Evolutionary conservation across 2,797 vertebrate genomes (phyloP).

Genomic region (Cetoscarus ocellatus): DNA sequence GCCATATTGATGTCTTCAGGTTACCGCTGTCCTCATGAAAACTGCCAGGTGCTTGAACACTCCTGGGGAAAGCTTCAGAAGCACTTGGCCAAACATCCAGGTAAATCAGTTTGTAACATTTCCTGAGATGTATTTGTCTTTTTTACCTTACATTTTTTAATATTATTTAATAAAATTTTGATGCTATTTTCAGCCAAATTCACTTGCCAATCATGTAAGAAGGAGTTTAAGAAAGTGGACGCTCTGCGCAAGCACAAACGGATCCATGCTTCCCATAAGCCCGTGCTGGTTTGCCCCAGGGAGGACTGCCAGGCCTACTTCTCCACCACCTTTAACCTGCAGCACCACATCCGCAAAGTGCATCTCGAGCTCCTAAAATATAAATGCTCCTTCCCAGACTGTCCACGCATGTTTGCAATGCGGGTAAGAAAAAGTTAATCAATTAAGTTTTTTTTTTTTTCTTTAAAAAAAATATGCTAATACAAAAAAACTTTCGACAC

Average conservation of each 20-base stretch:
- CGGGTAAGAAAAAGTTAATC: conserved; percentile 65
- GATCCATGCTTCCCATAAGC: conserved; percentile 78
- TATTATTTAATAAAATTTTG: neutral
- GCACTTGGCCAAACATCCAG: conserved; percentile 80
- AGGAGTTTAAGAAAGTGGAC: conserved; percentile 71
- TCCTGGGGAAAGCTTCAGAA: conserved; percentile 83
- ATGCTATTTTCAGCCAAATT: conserved; percentile 53
- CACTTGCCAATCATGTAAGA: conserved; percentile 79
- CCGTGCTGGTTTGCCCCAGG: conserved; percentile 81
- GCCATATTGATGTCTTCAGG: conserved; percentile 70
- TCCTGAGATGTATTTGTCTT: neutral
- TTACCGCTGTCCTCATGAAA: conserved; percentile 76
- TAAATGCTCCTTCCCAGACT: conserved; percentile 81
- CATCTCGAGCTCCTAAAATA: conserved; percentile 86
- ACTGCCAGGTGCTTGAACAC: conserved; percentile 74
- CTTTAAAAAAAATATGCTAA: no score
- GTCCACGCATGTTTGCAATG: conserved; percentile 84
- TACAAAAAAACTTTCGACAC: no score
- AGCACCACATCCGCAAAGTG: conserved; percentile 88
- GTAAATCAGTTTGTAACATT: conserved; percentile 49
- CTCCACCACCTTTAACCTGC: conserved; percentile 88
- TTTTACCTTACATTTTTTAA: neutral
- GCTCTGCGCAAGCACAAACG: conserved; percentile 81
- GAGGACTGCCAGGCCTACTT: conserved; percentile 84
- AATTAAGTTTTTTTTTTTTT: no score